Evolutionary conservation across 2,888 invertebrate species (phyloP).

Genomic region (Gandaritis pyraliata): DNA sequence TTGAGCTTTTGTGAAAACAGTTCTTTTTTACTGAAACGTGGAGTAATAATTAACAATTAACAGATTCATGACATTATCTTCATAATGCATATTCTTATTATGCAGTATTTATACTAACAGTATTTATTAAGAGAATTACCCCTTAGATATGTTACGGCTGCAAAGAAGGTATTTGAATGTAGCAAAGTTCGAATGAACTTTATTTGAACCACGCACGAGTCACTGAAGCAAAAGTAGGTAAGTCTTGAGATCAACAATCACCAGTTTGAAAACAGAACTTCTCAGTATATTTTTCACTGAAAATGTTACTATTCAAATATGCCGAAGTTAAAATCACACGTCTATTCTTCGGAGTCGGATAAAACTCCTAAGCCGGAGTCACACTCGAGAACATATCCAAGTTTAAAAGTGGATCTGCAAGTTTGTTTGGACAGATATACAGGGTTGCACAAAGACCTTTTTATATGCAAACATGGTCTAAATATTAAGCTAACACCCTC

Average conservation of each 20-base stretch:
- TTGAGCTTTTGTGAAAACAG: neutral
- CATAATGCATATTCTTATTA: too few relatives aligned
- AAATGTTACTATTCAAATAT: constrained; percentile 16
- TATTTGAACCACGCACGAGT: neutral
- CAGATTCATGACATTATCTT: too few relatives aligned
- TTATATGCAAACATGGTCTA: too few relatives aligned
- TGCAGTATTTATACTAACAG: too few relatives aligned
- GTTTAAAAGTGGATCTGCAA: constrained; percentile 28
- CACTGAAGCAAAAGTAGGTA: neutral
- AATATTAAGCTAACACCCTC: too few relatives aligned
- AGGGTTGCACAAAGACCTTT: neutral
- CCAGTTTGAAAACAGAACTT: constrained; percentile 4
- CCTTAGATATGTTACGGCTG: too few relatives aligned
- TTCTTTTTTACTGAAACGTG: too few relatives aligned
- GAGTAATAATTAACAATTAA: too few relatives aligned
- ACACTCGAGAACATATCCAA: constrained; percentile 18
- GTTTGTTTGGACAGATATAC: constrained; percentile 6
- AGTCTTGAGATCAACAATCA: neutral
- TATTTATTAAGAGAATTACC: too few relatives aligned
- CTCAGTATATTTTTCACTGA: constrained; percentile 5
- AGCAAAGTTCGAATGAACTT: too few relatives aligned
- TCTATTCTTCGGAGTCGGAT: constrained; percentile 5
- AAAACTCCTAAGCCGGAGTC: constrained; percentile 20
- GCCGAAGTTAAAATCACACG: constrained; percentile 21
- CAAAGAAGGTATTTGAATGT: too few relatives aligned